Evolutionary conservation across 2,888 invertebrate genomes (phyloP).

Genomic region (Melitaea athalia): DNA sequence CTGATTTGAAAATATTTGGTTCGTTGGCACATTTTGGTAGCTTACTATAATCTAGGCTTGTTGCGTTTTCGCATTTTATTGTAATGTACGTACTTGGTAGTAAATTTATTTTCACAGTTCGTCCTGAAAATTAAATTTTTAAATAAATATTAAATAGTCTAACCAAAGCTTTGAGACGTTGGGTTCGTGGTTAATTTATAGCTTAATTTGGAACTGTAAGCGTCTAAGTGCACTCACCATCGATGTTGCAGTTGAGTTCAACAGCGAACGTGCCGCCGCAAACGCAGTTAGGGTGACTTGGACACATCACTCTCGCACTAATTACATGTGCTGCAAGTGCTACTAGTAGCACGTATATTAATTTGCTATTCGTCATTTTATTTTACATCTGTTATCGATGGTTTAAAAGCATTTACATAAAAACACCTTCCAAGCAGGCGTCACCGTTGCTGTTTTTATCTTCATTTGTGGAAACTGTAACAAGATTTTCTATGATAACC

Average conservation of each 20-base stretch:
- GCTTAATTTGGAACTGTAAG: conserved; percentile 19
- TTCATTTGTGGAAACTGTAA: conserved; percentile 41
- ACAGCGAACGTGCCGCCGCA: conserved; percentile 73
- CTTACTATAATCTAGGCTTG: conserved; percentile 68
- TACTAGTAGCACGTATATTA: conserved; percentile 60
- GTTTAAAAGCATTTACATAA: conserved; percentile 20
- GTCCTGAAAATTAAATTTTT: conserved; percentile 61
- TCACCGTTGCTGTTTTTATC: conserved; percentile 25
- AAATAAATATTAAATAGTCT: conserved; percentile 2
- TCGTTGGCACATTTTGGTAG: conserved; percentile 75
- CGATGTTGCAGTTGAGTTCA: conserved; percentile 77
- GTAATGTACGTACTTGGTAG: conserved; percentile 71
- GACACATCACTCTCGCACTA: conserved; percentile 68
- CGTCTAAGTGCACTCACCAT: conserved; percentile 68
- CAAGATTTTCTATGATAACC: conserved; percentile 8
- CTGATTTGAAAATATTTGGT: conserved; percentile 67
- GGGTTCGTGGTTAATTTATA: conserved; percentile 15
- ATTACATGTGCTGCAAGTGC: conserved; percentile 68
- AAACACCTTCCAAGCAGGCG: conserved; percentile 8
- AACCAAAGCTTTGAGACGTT: conserved; percentile 8
- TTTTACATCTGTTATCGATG: conserved; percentile 38
- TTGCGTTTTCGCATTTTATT: conserved; percentile 70
- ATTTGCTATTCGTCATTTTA: conserved; percentile 60
- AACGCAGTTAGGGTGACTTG: conserved; percentile 77
- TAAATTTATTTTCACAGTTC: conserved; percentile 67